Evolutionary conservation across 2,797 vertebrate genomes (phyloP).

Genomic region (Falco cherrug): DNA sequence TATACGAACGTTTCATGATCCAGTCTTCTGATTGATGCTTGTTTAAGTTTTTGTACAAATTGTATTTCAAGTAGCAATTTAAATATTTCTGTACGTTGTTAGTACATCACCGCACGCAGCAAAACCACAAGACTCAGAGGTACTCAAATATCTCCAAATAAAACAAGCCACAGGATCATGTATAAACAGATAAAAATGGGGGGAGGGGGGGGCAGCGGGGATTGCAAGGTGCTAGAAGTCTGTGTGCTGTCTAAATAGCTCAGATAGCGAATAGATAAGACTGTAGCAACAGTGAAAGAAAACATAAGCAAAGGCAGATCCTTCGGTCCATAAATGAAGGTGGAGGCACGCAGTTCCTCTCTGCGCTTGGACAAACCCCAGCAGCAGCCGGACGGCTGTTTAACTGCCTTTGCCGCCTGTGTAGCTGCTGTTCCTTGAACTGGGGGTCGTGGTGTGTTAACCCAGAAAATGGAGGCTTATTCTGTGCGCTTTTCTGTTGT

Average conservation of each 20-base stretch:
- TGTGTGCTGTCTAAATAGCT: background rate
- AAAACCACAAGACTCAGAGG: conserved; percentile 28
- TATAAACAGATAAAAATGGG: background rate
- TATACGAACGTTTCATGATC: background rate
- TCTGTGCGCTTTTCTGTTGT: background rate
- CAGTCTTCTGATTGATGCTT: conserved; percentile 2
- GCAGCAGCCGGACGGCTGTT: background rate
- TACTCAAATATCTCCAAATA: background rate
- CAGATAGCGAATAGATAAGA: conserved; percentile 5
- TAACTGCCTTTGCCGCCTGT: background rate
- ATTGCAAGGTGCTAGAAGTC: background rate
- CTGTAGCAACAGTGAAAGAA: conserved; percentile 22
- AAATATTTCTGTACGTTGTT: conserved; percentile 5
- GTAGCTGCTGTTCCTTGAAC: background rate
- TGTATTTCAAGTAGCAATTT: conserved; percentile 20
- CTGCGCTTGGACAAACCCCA: background rate
- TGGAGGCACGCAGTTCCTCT: background rate
- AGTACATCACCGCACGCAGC: background rate
- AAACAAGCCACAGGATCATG: background rate
- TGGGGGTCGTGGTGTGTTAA: background rate
- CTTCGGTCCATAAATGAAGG: background rate
- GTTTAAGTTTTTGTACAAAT: conserved; percentile 35
- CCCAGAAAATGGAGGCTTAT: background rate
- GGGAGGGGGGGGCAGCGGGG: no score
- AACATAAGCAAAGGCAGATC: conserved; percentile 16